phyloP scores from a whole-genome alignment of 2,113 vertebrate genomes.

The Psophia crepitans region DNA sequence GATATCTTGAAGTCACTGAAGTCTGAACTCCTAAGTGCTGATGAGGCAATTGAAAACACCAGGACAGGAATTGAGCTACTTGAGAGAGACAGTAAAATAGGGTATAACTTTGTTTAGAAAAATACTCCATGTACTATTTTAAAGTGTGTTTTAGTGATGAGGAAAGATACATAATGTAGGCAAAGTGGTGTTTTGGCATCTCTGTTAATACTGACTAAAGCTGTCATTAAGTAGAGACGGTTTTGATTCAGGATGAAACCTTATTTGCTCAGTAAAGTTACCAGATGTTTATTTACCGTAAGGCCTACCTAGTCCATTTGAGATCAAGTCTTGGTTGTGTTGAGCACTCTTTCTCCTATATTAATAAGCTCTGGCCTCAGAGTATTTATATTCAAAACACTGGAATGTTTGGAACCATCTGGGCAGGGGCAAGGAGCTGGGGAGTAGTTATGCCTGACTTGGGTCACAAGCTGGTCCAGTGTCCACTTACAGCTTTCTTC shows the following conservation, averaged over 20 bases:
- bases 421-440: background rate
- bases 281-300: background rate
- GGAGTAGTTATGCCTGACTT: background rate
- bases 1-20: slow-evolving; percentile 54
- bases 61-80: slow-evolving; percentile 43
- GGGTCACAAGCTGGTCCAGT: background rate
- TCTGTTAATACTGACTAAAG: background rate
- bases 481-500: slow-evolving; percentile 8
- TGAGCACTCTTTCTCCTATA: background rate
- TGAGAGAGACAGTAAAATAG: slow-evolving; percentile 35
- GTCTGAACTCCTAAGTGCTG: slow-evolving; percentile 37
- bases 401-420: background rate
- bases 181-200: background rate
- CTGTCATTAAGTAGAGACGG: background rate
- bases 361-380: background rate
- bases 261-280: background rate
- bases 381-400: background rate
- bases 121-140: background rate
- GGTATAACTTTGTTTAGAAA: background rate
- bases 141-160: background rate
- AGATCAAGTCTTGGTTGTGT: background rate
- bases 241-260: background rate
- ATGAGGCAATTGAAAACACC: slow-evolving; percentile 45
- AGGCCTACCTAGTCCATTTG: background rate
- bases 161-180: background rate